Evolutionary conservation across 2,888 invertebrate species (phyloP).

Genomic region (Amiota minor): DNA sequence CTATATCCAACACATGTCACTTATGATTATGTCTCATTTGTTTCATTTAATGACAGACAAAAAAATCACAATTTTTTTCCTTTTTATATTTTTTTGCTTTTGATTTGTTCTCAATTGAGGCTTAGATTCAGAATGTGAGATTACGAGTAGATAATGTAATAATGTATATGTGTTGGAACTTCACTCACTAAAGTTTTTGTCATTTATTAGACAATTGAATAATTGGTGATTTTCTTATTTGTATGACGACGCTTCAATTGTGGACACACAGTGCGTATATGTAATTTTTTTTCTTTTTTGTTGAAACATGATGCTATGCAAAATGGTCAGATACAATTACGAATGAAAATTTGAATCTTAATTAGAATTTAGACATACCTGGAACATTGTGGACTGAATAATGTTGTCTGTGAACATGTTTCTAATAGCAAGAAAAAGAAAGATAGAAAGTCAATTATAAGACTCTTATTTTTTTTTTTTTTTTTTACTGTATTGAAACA

Average conservation of each 20-base stretch:
- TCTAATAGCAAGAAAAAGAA: slow-evolving; percentile 76
- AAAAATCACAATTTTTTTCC: background rate
- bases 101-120: slow-evolving; percentile 47
- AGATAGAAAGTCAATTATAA: no score
- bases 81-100: background rate
- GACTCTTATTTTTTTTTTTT: no score
- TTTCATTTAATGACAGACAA: slow-evolving; percentile 29
- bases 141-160: background rate
- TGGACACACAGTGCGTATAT: slow-evolving; percentile 22
- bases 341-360: background rate
- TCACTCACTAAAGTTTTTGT: slow-evolving; percentile 38
- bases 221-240: slow-evolving; percentile 48
- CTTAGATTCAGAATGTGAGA: slow-evolving; percentile 37
- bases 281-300: slow-evolving; percentile 11
- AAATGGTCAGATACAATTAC: background rate
- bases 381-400: slow-evolving; percentile 87
- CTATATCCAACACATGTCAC: slow-evolving; percentile 48
- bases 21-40: slow-evolving; percentile 54
- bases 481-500: slow-evolving; percentile 54
- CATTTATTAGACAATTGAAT: slow-evolving; percentile 54
- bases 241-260: slow-evolving; percentile 34
- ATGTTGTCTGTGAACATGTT: slow-evolving; percentile 95
- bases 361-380: slow-evolving; percentile 75
- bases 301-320: background rate
- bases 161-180: slow-evolving; percentile 15